Conservation (phyloP, 2,113 vertebrate species). For the Mionectes macconnelli region DNA sequence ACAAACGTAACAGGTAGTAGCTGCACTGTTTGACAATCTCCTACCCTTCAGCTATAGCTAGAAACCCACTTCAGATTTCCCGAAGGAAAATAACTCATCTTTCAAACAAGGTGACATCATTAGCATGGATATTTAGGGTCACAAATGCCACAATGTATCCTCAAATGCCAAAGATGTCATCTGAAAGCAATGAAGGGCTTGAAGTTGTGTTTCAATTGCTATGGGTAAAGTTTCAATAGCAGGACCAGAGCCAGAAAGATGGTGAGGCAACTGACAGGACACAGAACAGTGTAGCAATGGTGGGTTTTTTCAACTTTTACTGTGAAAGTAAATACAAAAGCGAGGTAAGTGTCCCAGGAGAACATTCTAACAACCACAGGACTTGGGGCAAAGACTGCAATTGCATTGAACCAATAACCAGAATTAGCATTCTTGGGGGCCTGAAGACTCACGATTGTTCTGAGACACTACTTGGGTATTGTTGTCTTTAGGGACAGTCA, state of each 20-base stretch:
- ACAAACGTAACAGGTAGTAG: neutral
- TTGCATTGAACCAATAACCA: neutral
- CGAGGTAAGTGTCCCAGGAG: neutral
- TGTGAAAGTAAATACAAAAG: neutral
- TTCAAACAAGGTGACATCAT: neutral
- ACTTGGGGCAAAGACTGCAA: neutral
- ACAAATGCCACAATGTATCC: neutral
- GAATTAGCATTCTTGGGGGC: neutral
- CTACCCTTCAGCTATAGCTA: neutral
- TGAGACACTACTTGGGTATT: neutral
- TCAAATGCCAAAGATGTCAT: neutral
- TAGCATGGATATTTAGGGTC: neutral
- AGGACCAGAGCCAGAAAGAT: neutral
- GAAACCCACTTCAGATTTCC: neutral
- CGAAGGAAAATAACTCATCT: neutral
- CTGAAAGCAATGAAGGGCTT: neutral
- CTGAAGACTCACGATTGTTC: neutral
- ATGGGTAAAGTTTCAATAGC: neutral
- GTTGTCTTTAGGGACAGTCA: neutral
- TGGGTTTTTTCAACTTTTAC: neutral
- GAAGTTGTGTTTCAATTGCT: neutral
- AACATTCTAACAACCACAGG: accelerated
- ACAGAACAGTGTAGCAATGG: accelerated
- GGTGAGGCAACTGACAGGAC: neutral
- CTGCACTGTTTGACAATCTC: neutral